Evolutionary conservation across 2,888 invertebrate species (phyloP), one percentile per base, ranked within the genome.

Genomic region (Rhaphigaster nebulosa): DNA sequence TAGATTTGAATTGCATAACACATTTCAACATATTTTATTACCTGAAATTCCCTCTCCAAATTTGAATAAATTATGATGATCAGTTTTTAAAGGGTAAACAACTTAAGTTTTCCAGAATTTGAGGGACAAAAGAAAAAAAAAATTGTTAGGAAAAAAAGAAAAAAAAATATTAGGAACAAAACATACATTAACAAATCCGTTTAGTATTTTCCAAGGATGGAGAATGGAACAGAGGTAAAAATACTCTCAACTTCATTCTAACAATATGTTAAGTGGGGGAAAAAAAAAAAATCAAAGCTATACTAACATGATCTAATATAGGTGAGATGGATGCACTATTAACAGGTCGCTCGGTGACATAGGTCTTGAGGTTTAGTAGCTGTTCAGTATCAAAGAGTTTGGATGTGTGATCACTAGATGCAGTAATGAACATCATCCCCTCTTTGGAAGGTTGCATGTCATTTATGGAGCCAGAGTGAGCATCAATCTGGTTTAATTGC

Each of bases 311-410:
- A 94, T 99, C 99, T 91, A 96, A 94, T 92, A 98, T 97, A 0
- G 99, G 99, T 92, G 99, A 99, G 92, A 99, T 97, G 2, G 99
- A 97, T 0, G 99, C 99, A 0, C 99, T 99, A 94, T 99, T 99
- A 0, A 99, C 98, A 0, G 99, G 99, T 92, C 99, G 95, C 93
- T 99, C 99, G 0, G 99, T 99, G 94, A 98, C 98, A 94, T 98
- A 99, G 13, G 97, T 97, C 94, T 99, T 99, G 92, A 99, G 94
- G 80, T 96, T 95, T 94, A 97, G 96, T 91, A 99, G 94, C 26
- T 97, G 96, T 92, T 97, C 97, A 0, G 97, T 96, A 94, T 99
- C 99, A 94, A 98, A 99, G 20, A 99, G 94, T 94, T 98, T 99
- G 0, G 99, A 98, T 0, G 99, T 98, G 93, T 97, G 96, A 94